Percentiles rank a stretch among this genome's conserved stretches.
These are phyloP conservation scores for Apocheima hispidaria DNA, from an alignment of 2,888 invertebrate genomes.

Conservation along the genomic window DNA sequence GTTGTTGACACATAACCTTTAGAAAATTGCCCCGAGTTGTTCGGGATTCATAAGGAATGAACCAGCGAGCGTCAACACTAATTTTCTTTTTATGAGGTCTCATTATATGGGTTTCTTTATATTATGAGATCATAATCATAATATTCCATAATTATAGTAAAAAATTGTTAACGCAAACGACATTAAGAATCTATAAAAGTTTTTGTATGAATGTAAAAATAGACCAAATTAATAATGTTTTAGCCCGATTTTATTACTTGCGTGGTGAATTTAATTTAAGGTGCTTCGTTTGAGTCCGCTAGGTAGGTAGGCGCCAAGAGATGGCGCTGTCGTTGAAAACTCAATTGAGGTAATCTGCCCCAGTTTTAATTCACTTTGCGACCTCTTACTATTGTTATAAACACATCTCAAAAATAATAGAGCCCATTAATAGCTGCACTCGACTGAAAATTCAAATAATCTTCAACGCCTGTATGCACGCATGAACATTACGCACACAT, in stretches of 20 bases:
- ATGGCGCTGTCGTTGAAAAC: too few species aligned
- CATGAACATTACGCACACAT: too few species aligned
- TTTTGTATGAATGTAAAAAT: slow-evolving; percentile 18
- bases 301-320: too few species aligned
- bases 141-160: slow-evolving; percentile 25
- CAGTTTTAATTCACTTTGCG: too few species aligned
- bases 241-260: slow-evolving; percentile 9
- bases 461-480: too few species aligned
- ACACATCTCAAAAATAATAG: too few species aligned
- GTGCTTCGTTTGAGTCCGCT: too few species aligned
- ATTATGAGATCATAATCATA: slow-evolving; percentile 19
- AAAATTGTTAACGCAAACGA: slow-evolving; percentile 23
- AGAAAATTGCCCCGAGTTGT: slow-evolving; percentile 64
- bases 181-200: slow-evolving; percentile 27
- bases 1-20: slow-evolving; percentile 83
- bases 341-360: too few species aligned
- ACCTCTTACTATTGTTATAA: too few species aligned
- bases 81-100: slow-evolving; percentile 29
- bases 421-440: too few species aligned
- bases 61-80: slow-evolving; percentile 30
- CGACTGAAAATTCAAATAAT: too few species aligned
- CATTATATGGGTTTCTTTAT: slow-evolving; percentile 7
- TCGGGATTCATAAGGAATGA: slow-evolving; percentile 54
- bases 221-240: slow-evolving; percentile 7
- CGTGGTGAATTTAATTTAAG: slow-evolving; percentile 18